Percentiles rank a stretch among this genome's conserved stretches.
phyloP scores from a whole-genome alignment of 2,113 vertebrate species.

The Litocranius walleri region DNA sequence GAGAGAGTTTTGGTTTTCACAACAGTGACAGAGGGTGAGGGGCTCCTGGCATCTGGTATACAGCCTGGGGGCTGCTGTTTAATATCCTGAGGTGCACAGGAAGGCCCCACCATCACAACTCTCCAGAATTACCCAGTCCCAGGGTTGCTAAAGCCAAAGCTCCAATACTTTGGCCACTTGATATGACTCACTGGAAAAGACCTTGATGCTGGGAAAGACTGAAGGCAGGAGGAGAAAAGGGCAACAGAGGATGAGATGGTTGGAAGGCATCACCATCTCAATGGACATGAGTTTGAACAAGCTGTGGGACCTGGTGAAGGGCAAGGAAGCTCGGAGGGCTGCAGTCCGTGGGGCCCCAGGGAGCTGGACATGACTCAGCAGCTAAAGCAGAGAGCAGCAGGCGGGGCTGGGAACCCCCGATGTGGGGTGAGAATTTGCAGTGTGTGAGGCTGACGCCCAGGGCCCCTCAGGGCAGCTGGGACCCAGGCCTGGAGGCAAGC shows the following conservation, averaged over 20 bases:
- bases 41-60: too few relatives aligned
- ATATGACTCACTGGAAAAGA: neutral
- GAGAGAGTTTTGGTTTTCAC: neutral
- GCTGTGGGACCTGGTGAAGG: neutral
- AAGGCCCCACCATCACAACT: neutral
- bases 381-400: neutral
- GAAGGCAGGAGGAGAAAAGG: neutral
- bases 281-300: neutral
- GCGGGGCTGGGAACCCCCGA: neutral
- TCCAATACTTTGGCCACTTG: neutral
- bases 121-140: neutral
- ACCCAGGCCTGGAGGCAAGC: neutral
- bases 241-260: neutral
- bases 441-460: accelerated
- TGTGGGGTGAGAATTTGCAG: neutral
- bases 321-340: neutral
- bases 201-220: neutral
- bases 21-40: neutral
- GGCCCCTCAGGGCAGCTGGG: too few relatives aligned
- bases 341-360: neutral
- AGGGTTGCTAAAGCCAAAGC: neutral
- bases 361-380: neutral
- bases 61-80: neutral
- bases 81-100: too few relatives aligned
- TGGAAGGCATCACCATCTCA: neutral